phyloP scores from a whole-genome alignment of 2,797 vertebrate species.

The Sebastiscus tertius region DNA sequence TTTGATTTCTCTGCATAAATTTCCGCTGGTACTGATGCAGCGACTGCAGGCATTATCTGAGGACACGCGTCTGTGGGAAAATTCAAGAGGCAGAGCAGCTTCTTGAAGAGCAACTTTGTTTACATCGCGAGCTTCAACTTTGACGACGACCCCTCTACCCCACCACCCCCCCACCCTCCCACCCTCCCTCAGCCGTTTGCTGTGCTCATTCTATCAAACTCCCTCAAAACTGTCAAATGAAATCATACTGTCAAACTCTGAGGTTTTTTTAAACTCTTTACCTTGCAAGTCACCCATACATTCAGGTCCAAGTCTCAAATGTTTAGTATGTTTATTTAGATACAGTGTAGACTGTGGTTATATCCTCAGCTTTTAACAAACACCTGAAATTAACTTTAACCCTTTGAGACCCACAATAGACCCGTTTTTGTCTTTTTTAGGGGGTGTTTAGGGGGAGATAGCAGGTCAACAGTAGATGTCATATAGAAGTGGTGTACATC shows the following conservation, averaged over 20 bases:
- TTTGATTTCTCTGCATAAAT: constrained; percentile 38
- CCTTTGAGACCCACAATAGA: neutral
- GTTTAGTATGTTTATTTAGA: neutral
- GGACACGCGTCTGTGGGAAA: neutral
- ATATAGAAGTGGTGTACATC: too few relatives aligned
- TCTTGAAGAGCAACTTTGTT: constrained; percentile 49
- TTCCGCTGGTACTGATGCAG: neutral
- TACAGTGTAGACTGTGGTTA: neutral
- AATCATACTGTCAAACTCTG: constrained; percentile 33
- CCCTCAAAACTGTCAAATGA: constrained; percentile 37
- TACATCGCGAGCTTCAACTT: constrained; percentile 16
- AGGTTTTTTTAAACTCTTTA: constrained; percentile 36
- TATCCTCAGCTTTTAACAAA: neutral
- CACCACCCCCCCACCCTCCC: neutral
- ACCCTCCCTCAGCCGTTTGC: constrained; percentile 13
- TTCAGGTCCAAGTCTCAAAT: constrained; percentile 8
- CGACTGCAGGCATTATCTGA: constrained; percentile 12
- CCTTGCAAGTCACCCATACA: constrained; percentile 8
- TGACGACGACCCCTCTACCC: neutral
- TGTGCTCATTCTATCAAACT: constrained; percentile 62
- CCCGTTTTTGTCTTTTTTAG: too few relatives aligned
- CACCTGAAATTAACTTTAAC: neutral
- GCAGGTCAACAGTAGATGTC: too few relatives aligned
- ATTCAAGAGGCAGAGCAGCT: constrained; percentile 28
- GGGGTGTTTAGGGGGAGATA: too few relatives aligned